Evolutionary conservation across 2,888 invertebrate genomes (phyloP).

Genomic region (Mechanitis mazaeus): DNA sequence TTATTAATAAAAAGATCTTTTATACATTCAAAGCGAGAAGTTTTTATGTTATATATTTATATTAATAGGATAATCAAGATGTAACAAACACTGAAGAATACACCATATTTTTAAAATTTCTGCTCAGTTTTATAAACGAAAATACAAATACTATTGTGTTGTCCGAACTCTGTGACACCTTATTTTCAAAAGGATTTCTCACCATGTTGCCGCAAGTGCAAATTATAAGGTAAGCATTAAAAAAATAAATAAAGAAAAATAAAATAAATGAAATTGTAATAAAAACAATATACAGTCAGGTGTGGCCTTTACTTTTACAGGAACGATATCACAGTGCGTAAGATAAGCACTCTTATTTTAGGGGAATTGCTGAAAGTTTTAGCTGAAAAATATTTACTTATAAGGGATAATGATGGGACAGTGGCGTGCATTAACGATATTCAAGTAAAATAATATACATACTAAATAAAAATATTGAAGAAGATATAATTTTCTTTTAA

Average conservation of each 20-base stretch:
- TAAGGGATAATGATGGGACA: constrained; percentile 34
- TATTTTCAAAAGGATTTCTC: constrained; percentile 57
- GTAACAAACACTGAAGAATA: constrained; percentile 58
- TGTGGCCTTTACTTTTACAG: constrained; percentile 36
- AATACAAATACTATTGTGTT: constrained; percentile 37
- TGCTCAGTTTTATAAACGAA: constrained; percentile 51
- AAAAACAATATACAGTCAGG: not conserved
- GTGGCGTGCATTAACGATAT: constrained; percentile 50
- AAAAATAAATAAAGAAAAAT: not conserved
- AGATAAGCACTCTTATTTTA: constrained; percentile 58
- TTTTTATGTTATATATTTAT: not conserved
- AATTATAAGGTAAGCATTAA: constrained; percentile 45
- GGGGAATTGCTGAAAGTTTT: constrained; percentile 61
- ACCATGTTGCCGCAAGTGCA: constrained; percentile 57
- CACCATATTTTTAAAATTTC: constrained; percentile 51
- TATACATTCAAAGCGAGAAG: no score
- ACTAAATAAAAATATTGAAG: not conserved
- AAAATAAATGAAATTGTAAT: no score
- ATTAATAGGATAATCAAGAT: constrained; percentile 51
- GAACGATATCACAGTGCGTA: constrained; percentile 50
- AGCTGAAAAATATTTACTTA: constrained; percentile 53
- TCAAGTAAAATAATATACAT: constrained; percentile 44
- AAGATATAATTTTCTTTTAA: not conserved
- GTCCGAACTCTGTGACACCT: constrained; percentile 54
- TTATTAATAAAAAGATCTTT: no score